Evolutionary conservation across 2,113 vertebrate species (phyloP), one percentile per base, ranked within the genome.

Genomic region (Cyphomyrus discorhynchus): DNA sequence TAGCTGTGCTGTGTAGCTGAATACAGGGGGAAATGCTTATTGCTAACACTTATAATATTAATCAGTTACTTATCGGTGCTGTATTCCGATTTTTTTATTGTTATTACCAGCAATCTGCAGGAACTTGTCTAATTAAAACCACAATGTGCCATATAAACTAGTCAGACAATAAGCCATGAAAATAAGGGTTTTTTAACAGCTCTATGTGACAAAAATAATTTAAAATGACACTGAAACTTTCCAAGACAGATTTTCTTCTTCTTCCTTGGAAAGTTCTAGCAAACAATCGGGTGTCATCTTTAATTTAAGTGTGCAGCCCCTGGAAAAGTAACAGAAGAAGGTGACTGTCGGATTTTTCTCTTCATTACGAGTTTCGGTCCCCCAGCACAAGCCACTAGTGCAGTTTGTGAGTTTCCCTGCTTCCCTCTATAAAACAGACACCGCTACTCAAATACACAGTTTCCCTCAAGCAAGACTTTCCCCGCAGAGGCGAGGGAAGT

Each of bases 201-300:
- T 42, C 74, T 80, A 39, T 80, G 74, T 80, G 74, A 42, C 74
- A 80, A 42, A 80, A 80, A 35, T 80, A 80, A 80, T 80, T 70
- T 80, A 42, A 80, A 80, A 80, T 42, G 74, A 80, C 35, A 42
- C 74, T 42, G 74, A 80, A 42, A 80, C 35, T 80, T 80, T 80
- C 74, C 35, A 80, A 42, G 74, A 39, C 74, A 35, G 35, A 24
- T 83, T 58, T 90, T 53, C 87, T 11, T 84, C 80, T 90, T 49
- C n/a, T 85, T 87, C 49, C 39, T 31, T 52, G 35, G 74, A 80
- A 80, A 80, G 46, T 86, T 6, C 83, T 31, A 49, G 83, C 82
- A 86, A 86, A 47, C 83, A 49, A 47, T 86, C 24, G 24, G 83
- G 47, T 86, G 45, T 86, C 83, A 49, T 86, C 83, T 86, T 86